Evolutionary conservation across 2,113 vertebrate genomes (phyloP), one percentile per base, ranked within the genome.

Genomic region (Phasianus colchicus): DNA sequence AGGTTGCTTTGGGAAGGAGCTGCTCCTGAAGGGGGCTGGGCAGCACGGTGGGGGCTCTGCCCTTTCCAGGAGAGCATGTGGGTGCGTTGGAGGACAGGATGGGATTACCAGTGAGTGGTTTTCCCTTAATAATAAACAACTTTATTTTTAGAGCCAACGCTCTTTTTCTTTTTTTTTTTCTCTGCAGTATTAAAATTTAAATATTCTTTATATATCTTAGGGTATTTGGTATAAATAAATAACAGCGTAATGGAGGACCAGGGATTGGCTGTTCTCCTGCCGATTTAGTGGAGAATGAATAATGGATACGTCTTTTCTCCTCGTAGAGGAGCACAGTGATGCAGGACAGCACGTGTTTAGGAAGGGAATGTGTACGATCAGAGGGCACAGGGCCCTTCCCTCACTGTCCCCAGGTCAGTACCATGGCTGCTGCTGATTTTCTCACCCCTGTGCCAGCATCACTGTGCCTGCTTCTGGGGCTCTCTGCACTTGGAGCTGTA

Each of bases 191-290:
- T 95, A 95, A 96, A 95, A 95, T 97, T 96, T 96, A 95, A 97
- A 95, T 95, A 89, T 91, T 95, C 95, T 93, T 95, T 95, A 95
- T 95, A 95, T 95, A 96, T 95, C 96, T 94, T 86, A 86, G 96
- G 95, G 85, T 95, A 57, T 89, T 89, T 85, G 91, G 89, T 92
- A 96, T 96, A 96, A 96, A 95, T 96, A 96, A 96, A 96, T 95
- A 97, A 93, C 82, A 20, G 85, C 47, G 76, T 97, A 81, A 89
- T 77, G 95, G 88, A 92, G 89, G 85, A 79, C 50, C 2, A 1
- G 72, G 88, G 94, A 95, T 97, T 94, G 93, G 95, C 90, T 96
- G 18, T 40, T 87, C 88, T 88, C 82, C 84, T 57, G 81, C 52
- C 13, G 6, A 18, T 90, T 89, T 86, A 86, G 74, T 54, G 80